These are phyloP conservation scores for Centrocercus urophasianus DNA, from an alignment of 2,113 vertebrate species.

Conservation along the genomic window DNA sequence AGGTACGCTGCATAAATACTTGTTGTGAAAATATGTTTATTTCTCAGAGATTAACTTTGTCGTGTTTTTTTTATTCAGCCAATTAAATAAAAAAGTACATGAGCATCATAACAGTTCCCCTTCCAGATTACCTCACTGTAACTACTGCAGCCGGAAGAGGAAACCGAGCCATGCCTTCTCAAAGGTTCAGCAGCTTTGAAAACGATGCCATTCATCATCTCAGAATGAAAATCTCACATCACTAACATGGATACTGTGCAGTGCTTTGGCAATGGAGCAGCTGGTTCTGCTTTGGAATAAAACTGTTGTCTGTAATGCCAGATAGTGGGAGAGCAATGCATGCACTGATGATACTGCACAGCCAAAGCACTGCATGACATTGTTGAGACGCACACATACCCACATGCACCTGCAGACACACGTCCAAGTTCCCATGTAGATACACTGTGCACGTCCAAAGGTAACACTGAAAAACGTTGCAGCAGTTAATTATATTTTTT, in stretches of 20 bases:
- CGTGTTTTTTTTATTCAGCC: conserved; percentile 37
- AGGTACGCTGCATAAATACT: conserved; percentile 77
- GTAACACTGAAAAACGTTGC: conserved; percentile 78
- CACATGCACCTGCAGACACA: conserved; percentile 76
- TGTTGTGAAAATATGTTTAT: conserved; percentile 75
- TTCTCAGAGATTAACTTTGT: conserved; percentile 41
- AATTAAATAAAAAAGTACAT: conserved; percentile 71
- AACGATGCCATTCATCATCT: conserved; percentile 30
- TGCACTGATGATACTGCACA: conserved; percentile 78
- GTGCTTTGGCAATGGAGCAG: conserved; percentile 85
- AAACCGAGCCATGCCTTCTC: conserved; percentile 51
- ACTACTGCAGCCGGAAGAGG: conserved; percentile 26
- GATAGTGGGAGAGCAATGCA: conserved; percentile 80
- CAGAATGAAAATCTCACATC: conserved; percentile 70
- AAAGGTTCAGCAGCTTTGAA: conserved; percentile 51
- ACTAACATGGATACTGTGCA: conserved; percentile 71
- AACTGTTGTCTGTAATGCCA: conserved; percentile 78
- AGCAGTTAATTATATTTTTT: conserved; percentile 67
- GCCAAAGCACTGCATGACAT: conserved; percentile 76
- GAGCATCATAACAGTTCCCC: conserved; percentile 40
- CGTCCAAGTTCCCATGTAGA: not conserved
- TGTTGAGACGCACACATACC: conserved; percentile 72
- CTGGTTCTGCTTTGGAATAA: conserved; percentile 75
- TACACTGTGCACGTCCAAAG: conserved; percentile 73
- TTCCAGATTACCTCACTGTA: not conserved